Evolutionary conservation across 2,888 invertebrate genomes (phyloP).

Genomic region (Drosophila nr. medialis): DNA sequence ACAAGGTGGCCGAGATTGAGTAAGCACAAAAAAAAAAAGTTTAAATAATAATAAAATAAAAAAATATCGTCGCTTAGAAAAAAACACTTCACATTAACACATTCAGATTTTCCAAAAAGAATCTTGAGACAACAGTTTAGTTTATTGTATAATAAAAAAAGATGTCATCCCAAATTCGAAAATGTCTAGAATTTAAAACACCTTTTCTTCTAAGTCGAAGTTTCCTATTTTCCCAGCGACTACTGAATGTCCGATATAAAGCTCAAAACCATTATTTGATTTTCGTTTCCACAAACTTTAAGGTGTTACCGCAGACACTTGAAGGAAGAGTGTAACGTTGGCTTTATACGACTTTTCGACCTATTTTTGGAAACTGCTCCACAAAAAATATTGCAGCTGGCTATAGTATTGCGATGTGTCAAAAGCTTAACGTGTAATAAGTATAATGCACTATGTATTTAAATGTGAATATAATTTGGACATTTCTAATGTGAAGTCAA

Average conservation of each 20-base stretch:
- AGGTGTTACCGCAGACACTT: constrained; percentile 54
- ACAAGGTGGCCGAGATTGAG: constrained; percentile 52
- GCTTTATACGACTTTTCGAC: constrained; percentile 64
- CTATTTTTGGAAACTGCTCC: constrained; percentile 63
- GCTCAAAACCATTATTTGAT: background rate
- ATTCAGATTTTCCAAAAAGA: background rate
- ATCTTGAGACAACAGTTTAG: background rate
- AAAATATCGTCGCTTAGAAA: background rate
- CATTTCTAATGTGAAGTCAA: background rate
- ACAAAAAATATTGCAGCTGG: constrained; percentile 61
- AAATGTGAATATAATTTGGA: background rate
- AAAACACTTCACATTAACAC: background rate
- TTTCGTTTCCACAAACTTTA: background rate
- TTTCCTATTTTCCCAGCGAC: background rate
- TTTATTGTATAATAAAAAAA: background rate
- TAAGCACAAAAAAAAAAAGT: constrained; percentile 20
- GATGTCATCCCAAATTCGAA: background rate
- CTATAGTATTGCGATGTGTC: constrained; percentile 46
- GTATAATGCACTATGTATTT: background rate
- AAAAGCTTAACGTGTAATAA: constrained; percentile 53
- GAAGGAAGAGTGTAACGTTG: constrained; percentile 68
- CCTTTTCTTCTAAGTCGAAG: background rate
- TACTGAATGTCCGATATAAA: background rate
- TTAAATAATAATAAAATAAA: background rate
- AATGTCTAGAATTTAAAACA: background rate